Percentiles rank a stretch among this genome's conserved stretches.
Conservation (phyloP, 2,888 invertebrate species). For the Lobophora halterata region DNA sequence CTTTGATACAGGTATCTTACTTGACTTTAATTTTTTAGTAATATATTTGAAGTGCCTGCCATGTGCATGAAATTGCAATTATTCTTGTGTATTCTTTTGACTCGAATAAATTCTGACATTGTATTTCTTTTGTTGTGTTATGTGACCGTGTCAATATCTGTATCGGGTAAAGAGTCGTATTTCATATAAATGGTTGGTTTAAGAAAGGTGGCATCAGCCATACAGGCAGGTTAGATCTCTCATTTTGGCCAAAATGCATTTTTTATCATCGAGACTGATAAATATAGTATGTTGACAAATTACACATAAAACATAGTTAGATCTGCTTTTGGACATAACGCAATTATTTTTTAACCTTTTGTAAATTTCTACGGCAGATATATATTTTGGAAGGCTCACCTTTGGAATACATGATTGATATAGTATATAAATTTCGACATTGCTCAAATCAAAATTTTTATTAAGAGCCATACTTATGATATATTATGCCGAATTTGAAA, state of each 20-base stretch:
- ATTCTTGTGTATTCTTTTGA: constrained; percentile 24
- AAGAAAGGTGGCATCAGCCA: constrained; percentile 38
- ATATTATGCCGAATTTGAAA: constrained; percentile 63
- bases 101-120: constrained; percentile 28
- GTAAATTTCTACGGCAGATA: constrained; percentile 65
- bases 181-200: constrained; percentile 23
- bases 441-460: constrained; percentile 76
- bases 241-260: constrained; percentile 78
- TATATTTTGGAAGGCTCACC: constrained; percentile 76
- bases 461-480: constrained; percentile 68
- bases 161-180: constrained; percentile 57
- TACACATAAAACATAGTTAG: constrained; percentile 69
- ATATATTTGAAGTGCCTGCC: constrained; percentile 53
- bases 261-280: constrained; percentile 77
- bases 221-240: constrained; percentile 68
- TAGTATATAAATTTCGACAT: constrained; percentile 68
- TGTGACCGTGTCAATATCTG: constrained; percentile 52
- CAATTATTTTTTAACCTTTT: constrained; percentile 71
- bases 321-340: constrained; percentile 69
- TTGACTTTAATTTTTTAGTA: constrained; percentile 59
- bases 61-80: constrained; percentile 30
- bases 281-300: constrained; percentile 69
- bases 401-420: constrained; percentile 64
- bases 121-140: constrained; percentile 26
- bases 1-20: constrained; percentile 73